Evolutionary conservation across 2,113 vertebrate genomes (phyloP).

Genomic region (Eidolon helvum): DNA sequence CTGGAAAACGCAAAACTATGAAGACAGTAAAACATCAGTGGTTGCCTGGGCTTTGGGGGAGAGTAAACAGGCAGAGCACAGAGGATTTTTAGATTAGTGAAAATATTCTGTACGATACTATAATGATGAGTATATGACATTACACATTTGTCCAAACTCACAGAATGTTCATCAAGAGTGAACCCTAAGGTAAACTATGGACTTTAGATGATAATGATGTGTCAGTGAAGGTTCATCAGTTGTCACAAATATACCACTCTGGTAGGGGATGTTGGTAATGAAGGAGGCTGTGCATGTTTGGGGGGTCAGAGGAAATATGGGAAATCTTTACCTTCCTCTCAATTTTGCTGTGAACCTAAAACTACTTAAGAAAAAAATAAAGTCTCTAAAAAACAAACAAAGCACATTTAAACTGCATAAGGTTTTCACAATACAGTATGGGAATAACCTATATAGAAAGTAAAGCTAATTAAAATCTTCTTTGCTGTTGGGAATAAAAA

Average conservation of each 20-base stretch:
- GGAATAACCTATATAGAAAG: background rate
- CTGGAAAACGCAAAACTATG: background rate
- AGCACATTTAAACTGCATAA: background rate
- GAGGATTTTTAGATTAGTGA: background rate
- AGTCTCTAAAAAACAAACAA: background rate
- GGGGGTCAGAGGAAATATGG: background rate
- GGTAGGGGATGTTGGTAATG: background rate
- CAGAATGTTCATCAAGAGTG: background rate
- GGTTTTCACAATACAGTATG: background rate
- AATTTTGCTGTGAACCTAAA: background rate
- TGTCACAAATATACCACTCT: background rate
- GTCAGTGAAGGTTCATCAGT: background rate
- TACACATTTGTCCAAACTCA: background rate
- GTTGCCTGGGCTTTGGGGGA: background rate
- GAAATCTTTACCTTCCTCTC: background rate
- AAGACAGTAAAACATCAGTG: background rate
- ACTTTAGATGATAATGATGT: background rate
- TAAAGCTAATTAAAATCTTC: background rate
- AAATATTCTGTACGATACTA: background rate
- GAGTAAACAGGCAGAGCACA: background rate
- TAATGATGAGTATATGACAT: background rate
- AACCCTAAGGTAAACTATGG: background rate
- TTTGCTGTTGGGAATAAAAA: background rate
- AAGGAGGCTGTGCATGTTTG: background rate
- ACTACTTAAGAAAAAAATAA: background rate